Percentiles rank a stretch among this genome's conserved stretches.
phyloP scores from a whole-genome alignment of 2,888 invertebrate genomes.

The Gasteruption jaculator region DNA sequence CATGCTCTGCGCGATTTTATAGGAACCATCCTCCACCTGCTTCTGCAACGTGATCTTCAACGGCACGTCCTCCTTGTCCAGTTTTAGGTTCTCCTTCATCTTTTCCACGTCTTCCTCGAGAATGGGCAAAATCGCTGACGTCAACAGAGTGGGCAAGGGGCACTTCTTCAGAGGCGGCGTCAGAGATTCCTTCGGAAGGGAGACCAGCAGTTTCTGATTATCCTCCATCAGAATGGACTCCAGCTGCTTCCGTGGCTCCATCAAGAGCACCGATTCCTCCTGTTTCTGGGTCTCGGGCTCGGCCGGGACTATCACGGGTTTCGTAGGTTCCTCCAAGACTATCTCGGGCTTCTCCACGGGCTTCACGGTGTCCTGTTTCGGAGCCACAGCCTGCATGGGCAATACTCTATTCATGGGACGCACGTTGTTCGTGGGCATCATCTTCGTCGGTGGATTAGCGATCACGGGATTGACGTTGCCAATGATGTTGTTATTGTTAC shows the following conservation, averaged over 20 bases:
- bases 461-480: constrained; percentile 37
- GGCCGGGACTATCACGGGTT: constrained; percentile 34
- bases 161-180: too few relatives aligned
- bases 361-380: constrained; percentile 53
- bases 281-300: too few relatives aligned
- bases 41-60: constrained; percentile 54
- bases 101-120: constrained; percentile 18
- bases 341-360: constrained; percentile 33
- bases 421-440: constrained; percentile 38
- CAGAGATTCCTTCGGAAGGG: too few relatives aligned
- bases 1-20: constrained; percentile 51
- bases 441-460: constrained; percentile 47
- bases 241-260: constrained; percentile 4
- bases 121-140: too few relatives aligned
- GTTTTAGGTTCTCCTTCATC: constrained; percentile 24
- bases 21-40: constrained; percentile 52
- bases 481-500: constrained; percentile 26
- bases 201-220: too few relatives aligned
- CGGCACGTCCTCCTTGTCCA: constrained; percentile 34
- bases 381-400: constrained; percentile 67
- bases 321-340: constrained; percentile 39
- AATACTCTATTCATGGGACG: constrained; percentile 75
- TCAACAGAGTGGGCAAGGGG: too few relatives aligned
- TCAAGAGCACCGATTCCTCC: constrained; percentile 16
- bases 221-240: too few relatives aligned